These are phyloP conservation scores for Bombyx mandarina DNA, from an alignment of 1,140 invertebrate species.

Conservation along the genomic window DNA sequence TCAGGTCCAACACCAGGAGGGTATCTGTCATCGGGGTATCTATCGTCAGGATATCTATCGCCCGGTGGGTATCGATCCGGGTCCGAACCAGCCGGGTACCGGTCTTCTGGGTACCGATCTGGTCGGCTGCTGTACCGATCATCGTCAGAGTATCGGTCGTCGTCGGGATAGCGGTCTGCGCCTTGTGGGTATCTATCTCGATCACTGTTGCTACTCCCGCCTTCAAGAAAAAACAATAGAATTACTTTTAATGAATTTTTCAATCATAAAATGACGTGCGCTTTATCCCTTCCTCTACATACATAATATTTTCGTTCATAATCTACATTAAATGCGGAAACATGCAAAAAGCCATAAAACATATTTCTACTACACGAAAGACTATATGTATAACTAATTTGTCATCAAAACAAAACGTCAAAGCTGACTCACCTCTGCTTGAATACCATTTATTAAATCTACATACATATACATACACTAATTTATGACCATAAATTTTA, in stretches of 20 bases:
- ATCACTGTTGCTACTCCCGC: slow-evolving; percentile 54
- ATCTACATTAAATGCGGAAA: no score
- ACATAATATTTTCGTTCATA: no score
- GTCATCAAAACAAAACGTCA: no score
- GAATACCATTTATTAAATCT: no score
- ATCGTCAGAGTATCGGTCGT: slow-evolving; percentile 42
- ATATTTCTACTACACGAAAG: background rate
- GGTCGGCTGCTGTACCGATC: slow-evolving; percentile 57
- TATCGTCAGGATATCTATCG: slow-evolving; percentile 18
- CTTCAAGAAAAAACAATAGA: slow-evolving; percentile 29
- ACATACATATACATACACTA: no score
- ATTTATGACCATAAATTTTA: no score
- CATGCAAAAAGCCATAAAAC: slow-evolving; percentile 1
- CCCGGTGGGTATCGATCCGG: slow-evolving; percentile 36
- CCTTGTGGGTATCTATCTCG: slow-evolving; percentile 63
- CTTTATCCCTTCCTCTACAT: no score
- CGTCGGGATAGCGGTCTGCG: slow-evolving; percentile 70
- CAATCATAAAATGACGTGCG: no score
- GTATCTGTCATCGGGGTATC: slow-evolving; percentile 49
- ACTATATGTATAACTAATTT: no score
- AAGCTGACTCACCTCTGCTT: no score
- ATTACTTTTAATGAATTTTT: background rate
- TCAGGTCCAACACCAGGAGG: slow-evolving; percentile 20
- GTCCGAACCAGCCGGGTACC: slow-evolving; percentile 52
- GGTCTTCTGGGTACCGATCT: slow-evolving; percentile 63